phyloP scores from a whole-genome alignment of 2,113 vertebrate genomes.

The Brienomyrus brachyistius region DNA sequence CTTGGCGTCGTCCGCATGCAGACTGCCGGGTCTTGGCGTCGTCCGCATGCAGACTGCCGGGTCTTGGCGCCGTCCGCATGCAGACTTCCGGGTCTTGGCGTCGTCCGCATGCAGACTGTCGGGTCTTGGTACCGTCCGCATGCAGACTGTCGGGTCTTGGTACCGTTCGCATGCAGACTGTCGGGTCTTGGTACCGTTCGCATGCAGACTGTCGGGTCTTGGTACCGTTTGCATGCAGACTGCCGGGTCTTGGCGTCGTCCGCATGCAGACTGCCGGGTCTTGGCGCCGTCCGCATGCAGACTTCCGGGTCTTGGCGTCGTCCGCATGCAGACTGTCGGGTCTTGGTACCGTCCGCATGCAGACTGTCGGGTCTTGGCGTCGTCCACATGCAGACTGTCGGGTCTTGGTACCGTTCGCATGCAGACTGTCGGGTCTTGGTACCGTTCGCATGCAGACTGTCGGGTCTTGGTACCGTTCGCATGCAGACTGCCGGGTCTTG shows the following conservation, averaged over 20 bases:
- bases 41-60: not conserved
- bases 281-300: not conserved
- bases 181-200: not conserved
- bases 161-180: not conserved
- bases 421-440: not conserved
- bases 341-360: not conserved
- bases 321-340: not conserved
- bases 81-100: not conserved
- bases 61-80: not conserved
- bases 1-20: not conserved
- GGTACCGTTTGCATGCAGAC: not conserved
- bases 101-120: too few relatives aligned
- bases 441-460: not conserved
- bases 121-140: not conserved
- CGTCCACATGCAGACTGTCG: not conserved
- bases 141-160: too few relatives aligned
- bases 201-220: too few relatives aligned
- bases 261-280: not conserved
- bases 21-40: not conserved
- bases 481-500: not conserved
- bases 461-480: not conserved
- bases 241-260: not conserved
- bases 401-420: not conserved
- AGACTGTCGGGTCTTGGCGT: not conserved
- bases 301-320: not conserved